phyloP scores from a whole-genome alignment of 1,140 invertebrate species.

The Caenorhabditis briggsae region DNA sequence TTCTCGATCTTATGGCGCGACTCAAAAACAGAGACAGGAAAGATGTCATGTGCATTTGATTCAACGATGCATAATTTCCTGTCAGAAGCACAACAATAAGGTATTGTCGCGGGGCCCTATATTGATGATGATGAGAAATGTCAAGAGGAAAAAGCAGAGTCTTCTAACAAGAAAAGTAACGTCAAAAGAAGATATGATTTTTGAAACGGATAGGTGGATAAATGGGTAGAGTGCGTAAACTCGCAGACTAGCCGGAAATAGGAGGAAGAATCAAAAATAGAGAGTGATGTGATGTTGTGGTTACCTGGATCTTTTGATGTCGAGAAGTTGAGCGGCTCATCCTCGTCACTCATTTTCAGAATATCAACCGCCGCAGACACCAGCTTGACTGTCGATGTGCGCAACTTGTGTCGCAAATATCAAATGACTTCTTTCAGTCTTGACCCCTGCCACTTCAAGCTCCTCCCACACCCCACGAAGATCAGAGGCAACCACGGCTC shows the following conservation, averaged over 20 bases:
- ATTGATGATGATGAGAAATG: constrained; percentile 31
- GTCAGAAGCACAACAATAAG: constrained; percentile 52
- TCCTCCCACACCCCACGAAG: constrained; percentile 17
- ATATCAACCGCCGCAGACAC: background rate
- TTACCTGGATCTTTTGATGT: constrained; percentile 50
- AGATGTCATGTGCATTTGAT: constrained; percentile 55
- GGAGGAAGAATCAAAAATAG: background rate
- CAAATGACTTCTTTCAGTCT: constrained; percentile 43
- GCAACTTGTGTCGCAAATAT: background rate
- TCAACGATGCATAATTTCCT: constrained; percentile 55
- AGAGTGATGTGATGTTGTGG: background rate
- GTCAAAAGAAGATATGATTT: background rate
- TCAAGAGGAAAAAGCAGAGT: constrained; percentile 27
- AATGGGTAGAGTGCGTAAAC: background rate
- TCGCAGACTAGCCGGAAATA: constrained; percentile 29
- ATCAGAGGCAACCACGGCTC: constrained; percentile 5
- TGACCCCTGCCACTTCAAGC: constrained; percentile 52
- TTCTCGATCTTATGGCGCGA: constrained; percentile 27
- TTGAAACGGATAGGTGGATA: background rate
- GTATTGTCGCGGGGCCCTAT: constrained; percentile 14
- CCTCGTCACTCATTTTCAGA: constrained; percentile 60
- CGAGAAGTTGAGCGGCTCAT: constrained; percentile 63
- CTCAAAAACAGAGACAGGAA: constrained; percentile 53
- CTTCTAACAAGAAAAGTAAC: too few relatives aligned
- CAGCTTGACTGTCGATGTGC: constrained; percentile 6